Evolutionary conservation across 2,113 vertebrate species (phyloP).

Genomic region (Pedetes capensis): DNA sequence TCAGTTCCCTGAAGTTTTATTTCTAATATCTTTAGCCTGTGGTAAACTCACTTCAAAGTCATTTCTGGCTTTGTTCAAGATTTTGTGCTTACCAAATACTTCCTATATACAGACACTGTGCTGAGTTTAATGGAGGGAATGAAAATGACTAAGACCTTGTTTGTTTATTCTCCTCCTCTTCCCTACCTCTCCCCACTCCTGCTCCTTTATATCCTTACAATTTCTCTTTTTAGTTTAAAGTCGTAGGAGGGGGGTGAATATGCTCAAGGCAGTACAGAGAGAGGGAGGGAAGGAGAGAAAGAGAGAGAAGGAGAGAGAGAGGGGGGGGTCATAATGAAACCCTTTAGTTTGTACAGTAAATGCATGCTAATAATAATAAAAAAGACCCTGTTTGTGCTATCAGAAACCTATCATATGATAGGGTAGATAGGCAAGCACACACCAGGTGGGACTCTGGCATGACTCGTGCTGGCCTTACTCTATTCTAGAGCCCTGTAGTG

Average conservation of each 20-base stretch:
- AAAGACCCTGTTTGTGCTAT: not conserved
- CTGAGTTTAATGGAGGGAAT: not conserved
- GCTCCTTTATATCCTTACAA: too few relatives aligned
- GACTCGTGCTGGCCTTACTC: fast-evolving
- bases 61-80: not conserved
- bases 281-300: too few relatives aligned
- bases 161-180: too few relatives aligned
- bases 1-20: not conserved
- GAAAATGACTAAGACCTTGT: too few relatives aligned
- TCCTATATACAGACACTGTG: not conserved
- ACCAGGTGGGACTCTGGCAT: fast-evolving
- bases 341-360: too few relatives aligned
- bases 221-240: too few relatives aligned
- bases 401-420: not conserved
- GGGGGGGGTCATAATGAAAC: too few relatives aligned
- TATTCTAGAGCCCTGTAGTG: not conserved
- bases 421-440: not conserved
- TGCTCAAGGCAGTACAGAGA: too few relatives aligned
- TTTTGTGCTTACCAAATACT: not conserved
- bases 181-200: too few relatives aligned
- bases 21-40: not conserved
- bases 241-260: too few relatives aligned
- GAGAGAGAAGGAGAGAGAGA: too few relatives aligned
- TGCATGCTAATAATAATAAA: too few relatives aligned
- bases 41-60: not conserved